These are phyloP conservation scores for Drosophila suboccidentalis DNA, from an alignment of 2,888 invertebrate species.

Conservation along the genomic window DNA sequence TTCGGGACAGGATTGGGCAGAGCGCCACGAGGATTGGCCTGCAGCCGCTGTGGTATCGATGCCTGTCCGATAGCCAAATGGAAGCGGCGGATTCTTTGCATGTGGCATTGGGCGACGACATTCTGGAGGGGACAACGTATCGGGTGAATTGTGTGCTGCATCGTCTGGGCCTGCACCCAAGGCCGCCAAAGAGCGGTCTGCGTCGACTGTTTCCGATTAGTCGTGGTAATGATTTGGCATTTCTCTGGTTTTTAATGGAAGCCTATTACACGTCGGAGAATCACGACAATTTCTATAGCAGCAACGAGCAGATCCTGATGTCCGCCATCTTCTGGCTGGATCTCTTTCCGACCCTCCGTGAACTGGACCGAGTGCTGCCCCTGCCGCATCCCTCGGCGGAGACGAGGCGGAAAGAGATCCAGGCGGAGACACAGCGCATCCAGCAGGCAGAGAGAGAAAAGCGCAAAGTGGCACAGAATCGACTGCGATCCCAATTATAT, in stretches of 20 bases:
- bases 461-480: background rate
- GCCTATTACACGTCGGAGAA: slow-evolving; percentile 69
- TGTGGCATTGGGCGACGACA: slow-evolving; percentile 73
- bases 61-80: slow-evolving; percentile 74
- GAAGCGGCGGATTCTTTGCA: slow-evolving; percentile 63
- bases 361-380: slow-evolving; percentile 82
- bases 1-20: slow-evolving; percentile 2
- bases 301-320: slow-evolving; percentile 83
- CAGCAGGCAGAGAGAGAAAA: background rate
- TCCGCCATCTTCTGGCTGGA: slow-evolving; percentile 83
- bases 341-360: slow-evolving; percentile 78
- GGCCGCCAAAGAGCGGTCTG: slow-evolving; percentile 49
- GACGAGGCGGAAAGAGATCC: slow-evolving; percentile 20
- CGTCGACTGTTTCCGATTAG: slow-evolving; percentile 68
- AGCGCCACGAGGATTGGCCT: background rate
- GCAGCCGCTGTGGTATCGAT: slow-evolving; percentile 82
- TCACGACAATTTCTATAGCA: slow-evolving; percentile 49
- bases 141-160: slow-evolving; percentile 47
- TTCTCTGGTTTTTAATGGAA: slow-evolving; percentile 84
- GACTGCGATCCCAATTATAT: background rate
- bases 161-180: slow-evolving; percentile 77
- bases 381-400: slow-evolving; percentile 46
- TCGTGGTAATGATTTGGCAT: slow-evolving; percentile 83
- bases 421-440: background rate
- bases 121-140: slow-evolving; percentile 73